A percentile compares a stretch with the other conserved stretches of the same genome.
Evolutionary conservation across 2,113 vertebrate species (phyloP).

Genomic region (Salvelinus namaycush): DNA sequence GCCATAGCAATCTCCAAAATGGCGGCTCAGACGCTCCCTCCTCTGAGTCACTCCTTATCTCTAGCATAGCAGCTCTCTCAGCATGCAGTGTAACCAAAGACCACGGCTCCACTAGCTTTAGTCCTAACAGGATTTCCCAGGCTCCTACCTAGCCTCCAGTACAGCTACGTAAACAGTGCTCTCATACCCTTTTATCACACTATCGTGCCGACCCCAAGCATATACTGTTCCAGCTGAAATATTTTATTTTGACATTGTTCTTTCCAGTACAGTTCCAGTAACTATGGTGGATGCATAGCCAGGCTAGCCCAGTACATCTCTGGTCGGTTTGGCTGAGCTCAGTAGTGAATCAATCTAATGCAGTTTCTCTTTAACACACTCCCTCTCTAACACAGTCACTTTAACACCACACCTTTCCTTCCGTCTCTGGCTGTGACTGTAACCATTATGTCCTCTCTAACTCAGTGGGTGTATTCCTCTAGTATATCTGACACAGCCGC

Average conservation of each 20-base stretch:
- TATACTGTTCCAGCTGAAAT: too few relatives aligned
- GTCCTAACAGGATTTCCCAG: not conserved
- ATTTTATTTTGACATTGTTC: too few relatives aligned
- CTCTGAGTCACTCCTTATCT: not conserved
- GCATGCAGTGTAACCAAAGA: not conserved
- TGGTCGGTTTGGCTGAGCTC: too few relatives aligned
- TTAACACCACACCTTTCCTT: not conserved
- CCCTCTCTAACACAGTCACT: slow-evolving; percentile 8
- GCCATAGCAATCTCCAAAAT: slow-evolving; percentile 28
- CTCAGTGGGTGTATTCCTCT: too few relatives aligned
- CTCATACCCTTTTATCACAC: not conserved
- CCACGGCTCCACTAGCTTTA: not conserved
- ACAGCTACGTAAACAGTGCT: not conserved
- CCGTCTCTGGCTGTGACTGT: not conserved
- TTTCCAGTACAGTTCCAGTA: too few relatives aligned
- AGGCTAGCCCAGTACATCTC: too few relatives aligned
- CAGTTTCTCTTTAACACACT: slow-evolving; percentile 3
- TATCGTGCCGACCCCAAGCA: not conserved
- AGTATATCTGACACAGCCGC: too few relatives aligned
- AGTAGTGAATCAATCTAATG: not conserved
- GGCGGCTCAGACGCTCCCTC: not conserved
- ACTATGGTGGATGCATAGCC: too few relatives aligned
- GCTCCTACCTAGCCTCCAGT: not conserved
- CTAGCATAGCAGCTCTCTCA: not conserved
- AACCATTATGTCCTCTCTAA: not conserved